Percentiles rank a stretch among this genome's conserved stretches.
phyloP scores from a whole-genome alignment of 2,888 invertebrate species.

The Amiota mariae region DNA sequence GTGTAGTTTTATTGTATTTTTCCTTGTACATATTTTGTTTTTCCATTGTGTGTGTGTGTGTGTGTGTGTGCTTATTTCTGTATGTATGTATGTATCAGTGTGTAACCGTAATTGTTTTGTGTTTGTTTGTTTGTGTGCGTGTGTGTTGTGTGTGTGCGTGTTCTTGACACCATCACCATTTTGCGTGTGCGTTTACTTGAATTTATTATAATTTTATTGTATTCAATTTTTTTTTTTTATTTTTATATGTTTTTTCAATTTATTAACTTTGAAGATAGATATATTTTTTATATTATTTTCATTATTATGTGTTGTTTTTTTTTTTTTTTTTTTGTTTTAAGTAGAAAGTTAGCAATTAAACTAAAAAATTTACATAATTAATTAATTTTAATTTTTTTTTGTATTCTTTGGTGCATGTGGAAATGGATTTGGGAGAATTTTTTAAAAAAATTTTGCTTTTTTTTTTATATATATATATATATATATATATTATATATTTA shows the following conservation, averaged over 20 bases:
- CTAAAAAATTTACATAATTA: slow-evolving; percentile 33
- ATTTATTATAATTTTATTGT: slow-evolving; percentile 17
- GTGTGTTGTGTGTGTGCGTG: slow-evolving; percentile 45
- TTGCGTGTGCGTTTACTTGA: slow-evolving; percentile 50
- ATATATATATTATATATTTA: not conserved
- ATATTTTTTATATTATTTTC: too few relatives aligned
- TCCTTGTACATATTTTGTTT: too few relatives aligned
- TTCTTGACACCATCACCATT: slow-evolving; percentile 70
- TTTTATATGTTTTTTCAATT: slow-evolving; percentile 35
- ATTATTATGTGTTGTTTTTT: too few relatives aligned
- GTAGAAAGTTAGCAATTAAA: slow-evolving; percentile 5
- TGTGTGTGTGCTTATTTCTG: too few relatives aligned
- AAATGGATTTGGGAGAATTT: not conserved
- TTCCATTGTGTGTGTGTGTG: too few relatives aligned
- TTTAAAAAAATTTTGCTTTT: not conserved
- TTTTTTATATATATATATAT: not conserved
- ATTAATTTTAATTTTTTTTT: not conserved
- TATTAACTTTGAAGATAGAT: slow-evolving; percentile 37
- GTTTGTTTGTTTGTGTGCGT: slow-evolving; percentile 29
- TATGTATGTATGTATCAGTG: too few relatives aligned
- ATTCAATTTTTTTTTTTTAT: too few relatives aligned
- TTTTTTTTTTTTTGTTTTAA: slow-evolving; percentile 35
- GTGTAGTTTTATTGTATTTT: too few relatives aligned
- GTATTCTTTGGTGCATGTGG: not conserved
- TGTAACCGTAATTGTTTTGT: too few relatives aligned